Conservation (phyloP, 1,140 invertebrate genomes). For the Neelides sp. region DNA sequence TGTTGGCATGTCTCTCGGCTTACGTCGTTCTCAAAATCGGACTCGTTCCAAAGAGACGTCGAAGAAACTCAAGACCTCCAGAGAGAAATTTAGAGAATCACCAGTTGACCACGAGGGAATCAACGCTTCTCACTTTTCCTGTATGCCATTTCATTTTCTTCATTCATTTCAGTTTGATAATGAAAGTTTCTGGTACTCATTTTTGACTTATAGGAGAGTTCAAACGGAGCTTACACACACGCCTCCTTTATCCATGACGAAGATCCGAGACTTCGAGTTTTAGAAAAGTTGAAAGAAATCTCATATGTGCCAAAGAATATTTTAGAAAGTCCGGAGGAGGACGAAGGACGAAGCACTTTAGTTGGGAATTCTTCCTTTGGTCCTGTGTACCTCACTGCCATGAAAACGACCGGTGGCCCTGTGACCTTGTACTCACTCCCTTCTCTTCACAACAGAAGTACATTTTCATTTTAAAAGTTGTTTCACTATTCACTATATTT, state of each 20-base stretch:
- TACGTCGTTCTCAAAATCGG: conserved; percentile 47
- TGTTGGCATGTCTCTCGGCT: conserved; percentile 45
- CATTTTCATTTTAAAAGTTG: no score
- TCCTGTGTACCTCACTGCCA: conserved; percentile 41
- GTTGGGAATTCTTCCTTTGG: conserved; percentile 61
- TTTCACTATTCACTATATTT: no score
- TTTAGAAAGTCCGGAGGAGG: conserved; percentile 43
- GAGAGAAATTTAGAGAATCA: conserved; percentile 14
- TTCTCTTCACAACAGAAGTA: not conserved
- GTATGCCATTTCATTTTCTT: not conserved
- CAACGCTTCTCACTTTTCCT: conserved; percentile 5
- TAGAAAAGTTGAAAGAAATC: conserved; percentile 55
- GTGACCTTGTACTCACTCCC: conserved; percentile 20
- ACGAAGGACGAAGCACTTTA: conserved; percentile 39
- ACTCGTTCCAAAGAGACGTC: conserved; percentile 40
- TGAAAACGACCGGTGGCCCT: conserved; percentile 23
- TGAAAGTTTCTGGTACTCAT: no score
- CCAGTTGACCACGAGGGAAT: conserved; percentile 15
- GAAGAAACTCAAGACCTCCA: conserved; percentile 31
- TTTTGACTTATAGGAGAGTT: conserved; percentile 13
- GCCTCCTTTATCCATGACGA: conserved; percentile 25
- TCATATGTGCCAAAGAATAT: conserved; percentile 57
- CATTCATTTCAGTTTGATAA: not conserved
- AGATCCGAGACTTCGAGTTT: conserved; percentile 16
- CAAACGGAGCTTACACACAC: conserved; percentile 23